Evolutionary conservation across 2,113 vertebrate species (phyloP).

Genomic region (Crotalus helleri): DNA sequence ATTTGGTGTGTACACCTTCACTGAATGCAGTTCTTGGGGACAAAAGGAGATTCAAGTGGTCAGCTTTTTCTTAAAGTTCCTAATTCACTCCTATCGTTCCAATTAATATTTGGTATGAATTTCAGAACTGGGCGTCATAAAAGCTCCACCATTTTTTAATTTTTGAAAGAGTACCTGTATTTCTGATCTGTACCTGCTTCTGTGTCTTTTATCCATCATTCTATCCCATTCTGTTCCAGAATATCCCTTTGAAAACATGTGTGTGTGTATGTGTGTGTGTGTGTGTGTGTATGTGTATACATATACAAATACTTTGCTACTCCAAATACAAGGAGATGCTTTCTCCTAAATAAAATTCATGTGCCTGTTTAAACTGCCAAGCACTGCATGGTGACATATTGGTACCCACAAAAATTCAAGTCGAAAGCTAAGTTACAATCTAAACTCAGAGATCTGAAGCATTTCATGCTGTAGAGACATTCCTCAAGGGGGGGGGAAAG

Average conservation of each 20-base stretch:
- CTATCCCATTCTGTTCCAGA: not conserved
- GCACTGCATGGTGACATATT: not conserved
- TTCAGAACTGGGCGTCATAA: not conserved
- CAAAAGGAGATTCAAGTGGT: conserved; percentile 39
- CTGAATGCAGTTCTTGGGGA: conserved; percentile 5
- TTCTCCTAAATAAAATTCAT: not conserved
- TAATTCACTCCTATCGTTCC: not conserved
- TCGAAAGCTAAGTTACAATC: not conserved
- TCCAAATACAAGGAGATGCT: not conserved
- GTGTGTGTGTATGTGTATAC: too few species aligned
- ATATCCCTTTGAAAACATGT: not conserved
- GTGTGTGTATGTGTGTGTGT: not conserved
- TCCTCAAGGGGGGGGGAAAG: not conserved
- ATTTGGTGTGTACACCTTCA: conserved; percentile 28
- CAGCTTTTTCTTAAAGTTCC: conserved; percentile 29
- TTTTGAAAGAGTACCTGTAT: not conserved
- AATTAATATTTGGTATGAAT: conserved; percentile 3
- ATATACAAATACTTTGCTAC: not conserved
- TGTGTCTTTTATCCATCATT: not conserved
- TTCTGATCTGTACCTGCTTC: not conserved
- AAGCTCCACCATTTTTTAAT: not conserved
- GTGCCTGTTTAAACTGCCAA: not conserved
- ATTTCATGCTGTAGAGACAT: not conserved
- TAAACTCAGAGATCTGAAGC: not conserved
- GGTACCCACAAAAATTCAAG: not conserved